These are phyloP conservation scores for Calidris pygmaea DNA, from an alignment of 2,113 vertebrate genomes.

Conservation along the genomic window DNA sequence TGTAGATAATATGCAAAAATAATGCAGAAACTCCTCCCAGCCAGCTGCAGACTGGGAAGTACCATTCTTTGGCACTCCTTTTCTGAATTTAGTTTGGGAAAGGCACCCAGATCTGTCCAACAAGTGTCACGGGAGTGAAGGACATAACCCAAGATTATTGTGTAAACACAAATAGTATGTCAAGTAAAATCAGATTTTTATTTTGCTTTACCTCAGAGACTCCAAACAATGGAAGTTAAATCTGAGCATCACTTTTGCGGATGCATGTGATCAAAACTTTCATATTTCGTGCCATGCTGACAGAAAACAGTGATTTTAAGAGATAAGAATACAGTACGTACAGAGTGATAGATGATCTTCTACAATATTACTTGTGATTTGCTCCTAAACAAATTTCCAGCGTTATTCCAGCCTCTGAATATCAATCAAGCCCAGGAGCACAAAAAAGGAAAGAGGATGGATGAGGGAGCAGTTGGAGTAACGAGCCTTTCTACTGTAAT, in stretches of 20 bases:
- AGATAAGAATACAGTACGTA: not conserved
- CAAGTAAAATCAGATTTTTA: not conserved
- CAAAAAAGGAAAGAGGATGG: slow-evolving; percentile 5
- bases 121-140: not conserved
- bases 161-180: not conserved
- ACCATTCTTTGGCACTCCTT: not conserved
- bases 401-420: slow-evolving; percentile 19
- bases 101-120: not conserved
- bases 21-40: not conserved
- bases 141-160: not conserved
- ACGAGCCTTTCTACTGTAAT: slow-evolving; percentile 2
- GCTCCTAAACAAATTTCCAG: slow-evolving; percentile 8
- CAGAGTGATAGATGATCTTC: not conserved
- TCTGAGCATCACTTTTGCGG: not conserved
- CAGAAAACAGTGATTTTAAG: not conserved
- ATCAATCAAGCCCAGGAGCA: slow-evolving; percentile 21
- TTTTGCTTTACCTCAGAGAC: not conserved
- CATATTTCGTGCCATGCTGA: not conserved
- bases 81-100: not conserved
- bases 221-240: not conserved
- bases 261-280: not conserved
- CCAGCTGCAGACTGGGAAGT: not conserved
- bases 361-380: not conserved
- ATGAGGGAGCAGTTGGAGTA: slow-evolving; percentile 22
- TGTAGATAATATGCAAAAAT: not conserved